phyloP scores from a whole-genome alignment of 2,888 invertebrate genomes.

The Subacronicta megacephala region DNA sequence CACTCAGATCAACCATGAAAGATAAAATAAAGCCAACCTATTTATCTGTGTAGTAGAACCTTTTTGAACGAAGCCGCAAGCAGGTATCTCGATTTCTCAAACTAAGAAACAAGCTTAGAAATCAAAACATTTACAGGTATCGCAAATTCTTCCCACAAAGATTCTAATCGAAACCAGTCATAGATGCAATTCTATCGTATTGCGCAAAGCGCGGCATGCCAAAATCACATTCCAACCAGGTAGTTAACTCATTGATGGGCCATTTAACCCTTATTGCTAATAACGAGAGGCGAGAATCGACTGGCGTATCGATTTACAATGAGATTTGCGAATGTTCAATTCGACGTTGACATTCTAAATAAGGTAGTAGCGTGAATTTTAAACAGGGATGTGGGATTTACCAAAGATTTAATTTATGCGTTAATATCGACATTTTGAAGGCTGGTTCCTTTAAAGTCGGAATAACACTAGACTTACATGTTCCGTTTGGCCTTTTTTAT shows the following conservation, averaged over 20 bases:
- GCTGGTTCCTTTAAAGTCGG: neutral
- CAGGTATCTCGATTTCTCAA: slow-evolving; percentile 23
- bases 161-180: slow-evolving; percentile 68
- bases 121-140: slow-evolving; percentile 52
- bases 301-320: slow-evolving; percentile 46
- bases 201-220: slow-evolving; percentile 69
- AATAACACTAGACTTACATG: too few relatives aligned
- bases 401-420: slow-evolving; percentile 2
- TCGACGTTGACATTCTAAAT: slow-evolving; percentile 50
- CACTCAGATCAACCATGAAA: slow-evolving; percentile 31
- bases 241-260: slow-evolving; percentile 48
- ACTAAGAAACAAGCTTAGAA: slow-evolving; percentile 29
- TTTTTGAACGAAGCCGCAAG: slow-evolving; percentile 15
- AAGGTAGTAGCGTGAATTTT: slow-evolving; percentile 43
- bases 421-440: slow-evolving; percentile 1
- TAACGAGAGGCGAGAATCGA: slow-evolving; percentile 44
- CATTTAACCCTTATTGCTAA: slow-evolving; percentile 48
- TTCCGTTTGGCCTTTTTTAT: too few relatives aligned
- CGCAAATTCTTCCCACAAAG: slow-evolving; percentile 64
- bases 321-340: slow-evolving; percentile 47
- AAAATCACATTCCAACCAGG: slow-evolving; percentile 66
- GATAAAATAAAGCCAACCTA: slow-evolving; percentile 22
- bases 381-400: slow-evolving; percentile 35
- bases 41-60: slow-evolving; percentile 6
- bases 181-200: slow-evolving; percentile 68